Evolutionary conservation across 2,113 vertebrate genomes (phyloP), one percentile per base, ranked within the genome.

Genomic region (Haemorhous mexicanus): DNA sequence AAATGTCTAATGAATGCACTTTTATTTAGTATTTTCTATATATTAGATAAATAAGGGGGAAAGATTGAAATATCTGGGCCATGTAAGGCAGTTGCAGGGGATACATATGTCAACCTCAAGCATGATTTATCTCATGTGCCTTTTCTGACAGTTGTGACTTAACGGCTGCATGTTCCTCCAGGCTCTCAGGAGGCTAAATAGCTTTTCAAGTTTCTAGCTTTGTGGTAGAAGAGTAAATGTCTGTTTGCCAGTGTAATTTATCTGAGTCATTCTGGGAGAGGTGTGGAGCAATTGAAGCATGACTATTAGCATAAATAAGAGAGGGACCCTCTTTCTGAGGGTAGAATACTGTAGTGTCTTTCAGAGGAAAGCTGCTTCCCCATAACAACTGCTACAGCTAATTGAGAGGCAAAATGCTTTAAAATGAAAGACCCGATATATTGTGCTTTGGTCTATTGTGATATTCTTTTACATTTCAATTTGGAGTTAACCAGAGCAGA

Each of bases 231-330:
- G 67, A 87, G 53, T 70, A 58, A 76, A 89, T 89, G 96, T 95
- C 93, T 96, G 95, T 96, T 97, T 96, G 93, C 76, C 87, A 58
- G 27, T 66, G 84, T 83, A 80, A 84, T 77, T 95, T 95, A 94
- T 97, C 96, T 98, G 98, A 98, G 97, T 98, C 97, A 98, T 98
- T 98, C 96, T 92, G 90, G 89, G 97, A 98, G 95, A 95, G 98
- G 98, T 58, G 94, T 95, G 97, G 89, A 75, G 85, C 94, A 92
- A 93, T 66, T 88, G 94, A 97, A 97, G 96, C 84, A 0, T 89
- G 78, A 52, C 59, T 76, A 70, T 82, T 68, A 32, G 66, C 55
- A 77, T 86, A 92, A 94, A 66, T 75, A 75, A 80, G 85, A 66
- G 68, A 55, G 22, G 28, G 91, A 55, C 66, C 49, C 59, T 81